phyloP scores from a whole-genome alignment of 2,797 vertebrate genomes.

The Bradypus variegatus region DNA sequence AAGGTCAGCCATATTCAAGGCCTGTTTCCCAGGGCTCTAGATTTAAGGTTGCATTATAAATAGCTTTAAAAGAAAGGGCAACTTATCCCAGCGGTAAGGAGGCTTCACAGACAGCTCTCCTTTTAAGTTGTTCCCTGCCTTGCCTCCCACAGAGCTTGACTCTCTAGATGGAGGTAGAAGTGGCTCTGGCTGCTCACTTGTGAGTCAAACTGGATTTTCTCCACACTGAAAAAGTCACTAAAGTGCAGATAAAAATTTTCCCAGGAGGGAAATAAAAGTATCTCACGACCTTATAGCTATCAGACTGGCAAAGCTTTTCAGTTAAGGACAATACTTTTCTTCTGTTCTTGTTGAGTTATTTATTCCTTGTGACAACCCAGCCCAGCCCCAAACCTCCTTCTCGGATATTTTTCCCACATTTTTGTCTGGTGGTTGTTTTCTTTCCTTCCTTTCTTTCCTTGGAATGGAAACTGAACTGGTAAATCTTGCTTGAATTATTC shows the following conservation, averaged over 20 bases:
- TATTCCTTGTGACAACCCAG: background rate
- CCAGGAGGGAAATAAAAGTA: too few species aligned
- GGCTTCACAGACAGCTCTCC: background rate
- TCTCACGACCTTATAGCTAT: rapidly evolving
- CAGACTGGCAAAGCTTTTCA: rapidly evolving
- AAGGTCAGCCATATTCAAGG: background rate
- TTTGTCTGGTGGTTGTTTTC: background rate
- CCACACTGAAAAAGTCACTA: background rate
- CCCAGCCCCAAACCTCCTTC: background rate
- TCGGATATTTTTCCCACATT: background rate
- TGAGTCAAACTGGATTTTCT: background rate
- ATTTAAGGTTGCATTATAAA: background rate
- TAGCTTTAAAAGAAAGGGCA: background rate
- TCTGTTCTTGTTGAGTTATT: background rate
- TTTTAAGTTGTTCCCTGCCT: background rate
- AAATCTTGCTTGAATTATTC: background rate
- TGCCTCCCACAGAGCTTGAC: background rate
- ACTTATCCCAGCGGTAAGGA: background rate
- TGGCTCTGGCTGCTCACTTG: background rate
- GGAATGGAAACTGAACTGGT: background rate
- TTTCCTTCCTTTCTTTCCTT: background rate
- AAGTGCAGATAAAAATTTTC: background rate
- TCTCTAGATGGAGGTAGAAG: background rate
- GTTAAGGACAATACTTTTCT: too few species aligned
- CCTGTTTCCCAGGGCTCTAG: background rate